Conservation (phyloP, 2,113 vertebrate species). For the Caracal caracal region DNA sequence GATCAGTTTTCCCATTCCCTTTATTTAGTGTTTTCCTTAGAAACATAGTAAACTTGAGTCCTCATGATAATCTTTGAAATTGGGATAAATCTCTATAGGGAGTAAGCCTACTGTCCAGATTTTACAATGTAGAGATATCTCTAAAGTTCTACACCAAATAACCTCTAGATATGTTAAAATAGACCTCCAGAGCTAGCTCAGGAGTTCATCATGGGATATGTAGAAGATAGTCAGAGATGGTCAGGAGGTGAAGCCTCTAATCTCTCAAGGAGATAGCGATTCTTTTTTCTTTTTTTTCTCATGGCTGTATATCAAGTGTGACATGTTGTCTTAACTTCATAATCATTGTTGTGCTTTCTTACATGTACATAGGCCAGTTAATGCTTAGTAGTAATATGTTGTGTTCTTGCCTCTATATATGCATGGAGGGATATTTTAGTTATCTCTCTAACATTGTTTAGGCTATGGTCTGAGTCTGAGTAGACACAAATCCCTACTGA, state of each 20-base stretch:
- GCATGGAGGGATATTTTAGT: background rate
- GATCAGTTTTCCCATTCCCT: background rate
- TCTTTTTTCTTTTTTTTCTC: background rate
- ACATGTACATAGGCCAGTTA: background rate
- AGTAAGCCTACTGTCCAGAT: background rate
- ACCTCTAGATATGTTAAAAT: background rate
- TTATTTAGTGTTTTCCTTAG: background rate
- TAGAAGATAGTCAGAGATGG: background rate
- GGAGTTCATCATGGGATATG: background rate
- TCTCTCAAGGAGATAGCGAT: background rate
- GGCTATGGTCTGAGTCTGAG: background rate
- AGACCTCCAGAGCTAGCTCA: background rate
- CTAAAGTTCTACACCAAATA: background rate
- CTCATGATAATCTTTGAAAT: constrained; percentile 25
- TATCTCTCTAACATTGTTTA: background rate
- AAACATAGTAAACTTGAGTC: background rate
- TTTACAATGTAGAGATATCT: background rate
- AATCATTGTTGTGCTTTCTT: background rate
- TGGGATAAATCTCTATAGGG: background rate
- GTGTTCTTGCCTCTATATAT: background rate
- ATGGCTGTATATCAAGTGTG: background rate
- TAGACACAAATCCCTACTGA: background rate
- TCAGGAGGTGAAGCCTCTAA: background rate
- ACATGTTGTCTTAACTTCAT: background rate
- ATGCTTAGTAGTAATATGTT: background rate